Evolutionary conservation across 2,113 vertebrate species (phyloP).

Genomic region (Excalfactoria chinensis): DNA sequence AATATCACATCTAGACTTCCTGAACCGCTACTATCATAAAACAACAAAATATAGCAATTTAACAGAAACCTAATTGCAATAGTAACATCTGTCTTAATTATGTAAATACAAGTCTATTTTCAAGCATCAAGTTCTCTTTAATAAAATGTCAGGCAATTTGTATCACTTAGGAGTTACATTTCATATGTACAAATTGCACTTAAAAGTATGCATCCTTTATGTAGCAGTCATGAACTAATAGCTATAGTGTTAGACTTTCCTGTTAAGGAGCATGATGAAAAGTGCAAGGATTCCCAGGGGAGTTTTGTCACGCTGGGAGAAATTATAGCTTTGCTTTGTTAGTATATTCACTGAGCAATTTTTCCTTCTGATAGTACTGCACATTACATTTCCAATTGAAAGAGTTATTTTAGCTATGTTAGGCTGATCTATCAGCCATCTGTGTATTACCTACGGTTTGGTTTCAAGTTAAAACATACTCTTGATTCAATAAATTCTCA

Average conservation of each 20-base stretch:
- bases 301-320: background rate
- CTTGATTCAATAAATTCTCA: background rate
- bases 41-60: background rate
- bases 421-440: background rate
- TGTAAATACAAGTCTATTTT: background rate
- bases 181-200: background rate
- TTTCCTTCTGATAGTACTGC: background rate
- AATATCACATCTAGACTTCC: background rate
- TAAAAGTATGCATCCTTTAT: background rate
- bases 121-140: constrained; percentile 1
- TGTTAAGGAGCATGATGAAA: background rate
- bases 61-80: background rate
- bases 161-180: background rate
- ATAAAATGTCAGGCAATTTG: constrained; percentile 19
- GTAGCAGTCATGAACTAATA: background rate
- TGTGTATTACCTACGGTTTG: background rate
- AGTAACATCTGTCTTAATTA: constrained; percentile 34
- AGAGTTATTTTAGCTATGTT: background rate
- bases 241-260: background rate
- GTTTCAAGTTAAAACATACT: background rate
- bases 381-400: background rate
- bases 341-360: background rate
- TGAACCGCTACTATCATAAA: background rate
- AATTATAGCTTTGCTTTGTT: background rate
- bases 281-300: background rate